Conservation (phyloP, 2,113 vertebrate genomes). For the Chionis minor region DNA sequence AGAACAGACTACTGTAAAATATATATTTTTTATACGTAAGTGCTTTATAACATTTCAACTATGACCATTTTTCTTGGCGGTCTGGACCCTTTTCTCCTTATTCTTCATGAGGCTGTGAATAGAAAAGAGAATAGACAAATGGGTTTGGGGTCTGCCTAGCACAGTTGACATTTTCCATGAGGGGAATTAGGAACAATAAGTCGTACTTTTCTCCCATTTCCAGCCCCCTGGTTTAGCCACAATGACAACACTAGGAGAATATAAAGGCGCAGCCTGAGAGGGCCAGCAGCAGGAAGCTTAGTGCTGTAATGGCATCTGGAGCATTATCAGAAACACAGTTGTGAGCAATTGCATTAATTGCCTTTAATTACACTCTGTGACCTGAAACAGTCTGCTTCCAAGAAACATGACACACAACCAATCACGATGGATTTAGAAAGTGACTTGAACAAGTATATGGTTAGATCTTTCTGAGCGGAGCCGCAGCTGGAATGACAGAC, state of each 20-base stretch:
- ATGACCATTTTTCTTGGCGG: background rate
- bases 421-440: background rate
- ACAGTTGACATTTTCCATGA: background rate
- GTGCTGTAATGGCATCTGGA: constrained; percentile 10
- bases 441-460: background rate
- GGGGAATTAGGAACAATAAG: background rate
- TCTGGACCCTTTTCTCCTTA: background rate
- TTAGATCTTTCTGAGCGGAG: background rate
- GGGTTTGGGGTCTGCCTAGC: background rate
- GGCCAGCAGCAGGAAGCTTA: background rate
- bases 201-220: background rate
- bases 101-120: background rate
- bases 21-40: background rate
- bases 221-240: background rate
- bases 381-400: constrained; percentile 44
- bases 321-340: constrained; percentile 6
- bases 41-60: background rate
- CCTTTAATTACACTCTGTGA: constrained; percentile 59
- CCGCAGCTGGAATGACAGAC: background rate
- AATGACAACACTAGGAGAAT: background rate
- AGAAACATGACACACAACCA: constrained; percentile 21
- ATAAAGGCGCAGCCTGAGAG: background rate
- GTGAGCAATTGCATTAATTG: constrained; percentile 67
- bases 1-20: background rate
- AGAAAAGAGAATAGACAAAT: background rate